Percentiles rank a stretch among this genome's conserved stretches.
Conservation (phyloP, 2,888 invertebrate species). For the Eupeodes latifasciatus region DNA sequence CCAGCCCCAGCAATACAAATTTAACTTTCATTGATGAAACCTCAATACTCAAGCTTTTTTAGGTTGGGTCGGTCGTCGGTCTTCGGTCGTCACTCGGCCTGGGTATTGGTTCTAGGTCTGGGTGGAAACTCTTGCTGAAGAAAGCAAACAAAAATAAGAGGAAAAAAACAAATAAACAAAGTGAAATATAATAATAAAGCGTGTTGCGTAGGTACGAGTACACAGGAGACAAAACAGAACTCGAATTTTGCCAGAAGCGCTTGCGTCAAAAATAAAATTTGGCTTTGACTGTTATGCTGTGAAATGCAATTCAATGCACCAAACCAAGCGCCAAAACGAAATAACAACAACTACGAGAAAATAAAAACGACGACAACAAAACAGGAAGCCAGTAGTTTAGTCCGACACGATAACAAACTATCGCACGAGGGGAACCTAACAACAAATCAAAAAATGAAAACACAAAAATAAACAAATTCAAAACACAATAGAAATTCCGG, state of each 20-base stretch:
- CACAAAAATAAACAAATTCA: background rate
- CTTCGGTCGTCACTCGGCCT: background rate
- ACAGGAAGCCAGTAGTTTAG: conserved; percentile 63
- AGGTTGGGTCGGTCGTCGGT: background rate
- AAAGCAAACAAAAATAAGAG: conserved; percentile 34
- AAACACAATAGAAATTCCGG: conserved; percentile 70
- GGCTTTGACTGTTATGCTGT: conserved; percentile 24
- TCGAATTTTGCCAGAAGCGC: conserved; percentile 55
- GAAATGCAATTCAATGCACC: conserved; percentile 30
- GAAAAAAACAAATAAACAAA: conserved; percentile 12
- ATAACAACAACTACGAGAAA: conserved; percentile 13
- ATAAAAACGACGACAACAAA: conserved; percentile 26
- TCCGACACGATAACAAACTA: conserved; percentile 9
- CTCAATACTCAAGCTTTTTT: conserved; percentile 38
- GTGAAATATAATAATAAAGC: conserved; percentile 67
- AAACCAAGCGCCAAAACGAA: conserved; percentile 29
- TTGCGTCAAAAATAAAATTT: conserved; percentile 61
- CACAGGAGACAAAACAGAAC: background rate
- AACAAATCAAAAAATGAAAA: background rate
- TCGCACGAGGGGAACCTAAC: background rate
- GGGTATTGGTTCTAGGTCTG: background rate
- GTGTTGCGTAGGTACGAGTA: conserved; percentile 36
- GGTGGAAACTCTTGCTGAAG: conserved; percentile 8
- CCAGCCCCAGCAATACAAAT: conserved; percentile 29
- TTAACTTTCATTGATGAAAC: conserved; percentile 72